Evolutionary conservation across 2,797 vertebrate species (phyloP).

Genomic region (Sebastes aleutianus): DNA sequence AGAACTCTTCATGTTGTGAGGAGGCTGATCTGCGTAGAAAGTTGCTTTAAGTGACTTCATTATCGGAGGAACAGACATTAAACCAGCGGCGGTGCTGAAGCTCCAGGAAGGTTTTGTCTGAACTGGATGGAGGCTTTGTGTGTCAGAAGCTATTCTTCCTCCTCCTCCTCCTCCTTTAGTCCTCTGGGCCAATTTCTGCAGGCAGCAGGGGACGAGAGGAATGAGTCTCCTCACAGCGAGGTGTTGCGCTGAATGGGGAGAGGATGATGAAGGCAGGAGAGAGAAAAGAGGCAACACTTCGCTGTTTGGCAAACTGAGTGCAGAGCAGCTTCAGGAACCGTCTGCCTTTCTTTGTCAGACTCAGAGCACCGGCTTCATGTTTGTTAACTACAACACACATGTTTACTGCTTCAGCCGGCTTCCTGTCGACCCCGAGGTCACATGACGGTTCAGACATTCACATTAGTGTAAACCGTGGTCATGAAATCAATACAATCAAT

Average conservation of each 20-base stretch:
- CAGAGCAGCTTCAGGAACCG: slow-evolving; percentile 47
- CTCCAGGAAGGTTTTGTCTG: slow-evolving; percentile 47
- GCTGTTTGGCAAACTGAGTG: slow-evolving; percentile 47
- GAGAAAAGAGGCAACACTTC: slow-evolving; percentile 58
- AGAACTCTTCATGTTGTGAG: not conserved
- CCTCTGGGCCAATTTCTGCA: slow-evolving; percentile 65
- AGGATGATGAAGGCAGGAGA: slow-evolving; percentile 63
- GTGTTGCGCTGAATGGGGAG: slow-evolving; percentile 63
- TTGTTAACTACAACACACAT: slow-evolving; percentile 25
- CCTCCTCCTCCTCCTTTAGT: slow-evolving; percentile 41
- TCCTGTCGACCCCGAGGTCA: not conserved
- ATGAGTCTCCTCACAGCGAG: slow-evolving; percentile 69
- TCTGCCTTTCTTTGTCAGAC: slow-evolving; percentile 36
- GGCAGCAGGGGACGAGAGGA: slow-evolving; percentile 63
- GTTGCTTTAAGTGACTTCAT: slow-evolving; percentile 25
- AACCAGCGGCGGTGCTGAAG: slow-evolving; percentile 45
- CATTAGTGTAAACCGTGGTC: not conserved
- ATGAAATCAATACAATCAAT: not conserved
- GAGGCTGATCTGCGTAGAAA: slow-evolving; percentile 4
- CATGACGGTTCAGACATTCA: not conserved
- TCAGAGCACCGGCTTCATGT: slow-evolving; percentile 26
- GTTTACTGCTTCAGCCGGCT: not conserved
- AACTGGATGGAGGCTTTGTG: slow-evolving; percentile 44
- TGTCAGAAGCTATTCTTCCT: slow-evolving; percentile 36
- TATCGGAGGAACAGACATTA: slow-evolving; percentile 51